Evolutionary conservation across 2,888 invertebrate genomes (phyloP).

Genomic region (Hyppa rectilinea): DNA sequence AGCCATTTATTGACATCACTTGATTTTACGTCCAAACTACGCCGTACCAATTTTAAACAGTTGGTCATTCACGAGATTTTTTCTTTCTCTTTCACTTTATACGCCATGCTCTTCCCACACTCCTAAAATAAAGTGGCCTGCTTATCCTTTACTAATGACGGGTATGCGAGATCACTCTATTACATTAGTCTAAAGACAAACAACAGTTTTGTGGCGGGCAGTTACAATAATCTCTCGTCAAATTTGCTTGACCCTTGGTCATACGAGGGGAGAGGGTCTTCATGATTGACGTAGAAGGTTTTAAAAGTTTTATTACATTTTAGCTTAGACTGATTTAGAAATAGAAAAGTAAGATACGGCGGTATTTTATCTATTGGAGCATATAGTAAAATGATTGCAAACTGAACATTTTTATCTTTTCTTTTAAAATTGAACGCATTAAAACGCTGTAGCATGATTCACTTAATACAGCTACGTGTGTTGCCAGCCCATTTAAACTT

Average conservation of each 20-base stretch:
- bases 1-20: conserved; percentile 45
- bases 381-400: neutral
- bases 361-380: neutral
- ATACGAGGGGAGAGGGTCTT: conserved; percentile 35
- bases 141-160: conserved; percentile 71
- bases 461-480: conserved; percentile 56
- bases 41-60: neutral
- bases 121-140: conserved; percentile 35
- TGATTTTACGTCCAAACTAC: conserved; percentile 13
- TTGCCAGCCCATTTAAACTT: conserved; percentile 88
- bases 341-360: neutral
- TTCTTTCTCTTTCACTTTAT: neutral
- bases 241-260: conserved; percentile 83
- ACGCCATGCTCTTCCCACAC: conserved; percentile 6
- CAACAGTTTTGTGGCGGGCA: conserved; percentile 75
- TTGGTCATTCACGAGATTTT: neutral
- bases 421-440: conserved; percentile 21
- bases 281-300: conserved; percentile 31
- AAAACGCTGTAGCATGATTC: conserved; percentile 44
- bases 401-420: conserved; percentile 6
- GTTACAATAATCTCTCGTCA: conserved; percentile 86
- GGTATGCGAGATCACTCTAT: conserved; percentile 74
- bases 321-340: neutral
- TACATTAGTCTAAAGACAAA: conserved; percentile 86
- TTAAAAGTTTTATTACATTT: conserved; percentile 19